Base-by-base conservation (phyloP, 2,888 invertebrate genomes). In the Scaptomyza polygonia region DNA sequence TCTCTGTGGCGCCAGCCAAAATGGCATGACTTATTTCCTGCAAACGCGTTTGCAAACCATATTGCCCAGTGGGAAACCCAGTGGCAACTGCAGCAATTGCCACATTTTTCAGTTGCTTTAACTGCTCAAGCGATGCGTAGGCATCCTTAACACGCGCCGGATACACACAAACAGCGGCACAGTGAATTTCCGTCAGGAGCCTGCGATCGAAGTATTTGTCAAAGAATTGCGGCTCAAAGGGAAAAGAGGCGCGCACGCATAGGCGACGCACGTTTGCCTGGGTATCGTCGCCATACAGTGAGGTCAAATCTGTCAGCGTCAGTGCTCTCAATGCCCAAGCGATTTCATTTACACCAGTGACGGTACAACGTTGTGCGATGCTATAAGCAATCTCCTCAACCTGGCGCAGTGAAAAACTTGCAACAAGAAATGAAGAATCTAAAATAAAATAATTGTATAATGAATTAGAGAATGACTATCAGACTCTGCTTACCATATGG, bases 91-190 rank as follows among this genome's bases (percentile, higher is more conserved):
- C 95, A 29, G 97, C 97, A 76, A 98, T 94, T 73, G 95, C 94
- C 51, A 97, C 93, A 56, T 93, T 91, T 6, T 93, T 91, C 21
- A 89, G 77, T 49, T 93, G 92, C 7, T 93, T 92, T 72, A 95
- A 91, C 49, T 93, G 92, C 54, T 93, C 91, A 2, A 97, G 90
- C 9, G 93, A 92, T 25, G 92, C 88, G 51, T 93, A 92, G 47
- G 96, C 97, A 92, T 96, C 96, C 25, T 92, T 90, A 0, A 98
- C 96, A 91, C 96, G 94, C 52, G 94, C 94, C 21, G 99, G 99
- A 92, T 99, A 99, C 2, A 99, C 97, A 93, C 99, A 99, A 18
- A 99, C 96, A 2, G 99, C 98, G 42, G 96, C 99, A 34, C 97
- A 96, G 72, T 93, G 93, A 34, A 95, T 73, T 12, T 89, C 91